These are phyloP conservation scores for Drosophila arawakana DNA, from an alignment of 1,140 invertebrate genomes.

Conservation along the genomic window DNA sequence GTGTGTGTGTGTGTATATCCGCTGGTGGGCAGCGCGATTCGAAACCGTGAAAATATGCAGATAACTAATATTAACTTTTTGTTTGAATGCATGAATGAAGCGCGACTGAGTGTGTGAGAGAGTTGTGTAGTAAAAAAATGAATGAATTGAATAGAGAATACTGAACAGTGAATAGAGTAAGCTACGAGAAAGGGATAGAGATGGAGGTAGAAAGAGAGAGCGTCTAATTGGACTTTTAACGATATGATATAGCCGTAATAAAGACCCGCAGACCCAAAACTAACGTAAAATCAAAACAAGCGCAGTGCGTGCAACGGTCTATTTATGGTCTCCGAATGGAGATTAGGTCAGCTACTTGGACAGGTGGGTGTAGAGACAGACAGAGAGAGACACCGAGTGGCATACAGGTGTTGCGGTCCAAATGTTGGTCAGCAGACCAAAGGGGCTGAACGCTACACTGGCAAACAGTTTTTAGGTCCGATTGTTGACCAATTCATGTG, in stretches of 20 bases:
- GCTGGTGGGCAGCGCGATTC: slow-evolving; percentile 73
- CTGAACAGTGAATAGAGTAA: slow-evolving; percentile 10
- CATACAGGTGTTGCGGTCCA: slow-evolving; percentile 54
- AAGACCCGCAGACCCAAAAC: slow-evolving; percentile 27
- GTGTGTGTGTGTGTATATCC: slow-evolving; percentile 58
- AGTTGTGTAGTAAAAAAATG: slow-evolving; percentile 54
- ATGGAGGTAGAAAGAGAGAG: neutral
- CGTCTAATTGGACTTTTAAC: slow-evolving; percentile 54
- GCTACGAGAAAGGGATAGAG: neutral
- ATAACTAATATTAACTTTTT: slow-evolving; percentile 83
- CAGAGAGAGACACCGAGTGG: too few species aligned
- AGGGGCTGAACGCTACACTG: slow-evolving; percentile 20
- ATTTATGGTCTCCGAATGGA: slow-evolving; percentile 61
- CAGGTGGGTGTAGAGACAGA: slow-evolving; percentile 57
- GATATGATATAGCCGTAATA: slow-evolving; percentile 16
- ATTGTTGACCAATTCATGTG: slow-evolving; percentile 50
- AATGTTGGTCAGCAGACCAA: slow-evolving; percentile 32
- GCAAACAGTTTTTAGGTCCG: slow-evolving; percentile 23
- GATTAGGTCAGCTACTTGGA: slow-evolving; percentile 40
- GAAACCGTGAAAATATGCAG: slow-evolving; percentile 82
- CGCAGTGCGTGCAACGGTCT: slow-evolving; percentile 60
- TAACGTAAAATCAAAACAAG: slow-evolving; percentile 37
- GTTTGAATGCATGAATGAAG: slow-evolving; percentile 79
- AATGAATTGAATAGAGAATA: slow-evolving; percentile 56
- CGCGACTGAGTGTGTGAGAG: slow-evolving; percentile 39